A percentile compares a stretch with the other conserved stretches of the same genome.
Evolutionary conservation across 2,797 vertebrate species (phyloP).

Genomic region (Babyrousa celebensis): DNA sequence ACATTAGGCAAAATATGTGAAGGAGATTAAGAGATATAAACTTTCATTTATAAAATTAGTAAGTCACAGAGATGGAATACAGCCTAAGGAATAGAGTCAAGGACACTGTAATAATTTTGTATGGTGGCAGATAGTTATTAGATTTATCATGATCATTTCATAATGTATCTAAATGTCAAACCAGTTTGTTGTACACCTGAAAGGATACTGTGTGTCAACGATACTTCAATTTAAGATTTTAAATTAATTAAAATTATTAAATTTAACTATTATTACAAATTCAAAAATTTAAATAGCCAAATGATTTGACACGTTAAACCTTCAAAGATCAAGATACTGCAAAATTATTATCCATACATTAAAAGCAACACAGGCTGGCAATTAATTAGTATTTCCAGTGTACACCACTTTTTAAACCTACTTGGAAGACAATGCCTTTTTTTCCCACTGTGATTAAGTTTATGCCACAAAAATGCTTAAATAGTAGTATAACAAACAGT

Average conservation of each 20-base stretch:
- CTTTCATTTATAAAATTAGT: neutral
- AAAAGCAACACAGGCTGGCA: neutral
- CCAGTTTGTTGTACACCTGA: neutral
- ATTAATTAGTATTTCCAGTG: neutral
- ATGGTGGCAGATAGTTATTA: neutral
- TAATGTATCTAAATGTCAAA: neutral
- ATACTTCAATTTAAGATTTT: neutral
- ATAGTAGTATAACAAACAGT: slow-evolving; percentile 18
- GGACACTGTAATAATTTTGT: neutral
- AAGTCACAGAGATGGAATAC: neutral
- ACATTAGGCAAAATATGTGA: neutral
- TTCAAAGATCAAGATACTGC: slow-evolving; percentile 21
- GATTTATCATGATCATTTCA: neutral
- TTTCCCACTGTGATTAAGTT: neutral
- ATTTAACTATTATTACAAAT: too few species aligned
- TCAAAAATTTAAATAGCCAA: neutral
- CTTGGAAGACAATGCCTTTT: slow-evolving; percentile 45
- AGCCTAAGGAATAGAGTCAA: neutral
- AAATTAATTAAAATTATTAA: neutral
- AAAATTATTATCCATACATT: neutral
- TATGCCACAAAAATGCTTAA: slow-evolving; percentile 68
- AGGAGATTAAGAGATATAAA: neutral
- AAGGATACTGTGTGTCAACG: neutral
- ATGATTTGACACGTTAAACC: neutral
- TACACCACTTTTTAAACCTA: neutral